Evolutionary conservation across 2,888 invertebrate genomes (phyloP).

Genomic region (Torymus auratus): DNA sequence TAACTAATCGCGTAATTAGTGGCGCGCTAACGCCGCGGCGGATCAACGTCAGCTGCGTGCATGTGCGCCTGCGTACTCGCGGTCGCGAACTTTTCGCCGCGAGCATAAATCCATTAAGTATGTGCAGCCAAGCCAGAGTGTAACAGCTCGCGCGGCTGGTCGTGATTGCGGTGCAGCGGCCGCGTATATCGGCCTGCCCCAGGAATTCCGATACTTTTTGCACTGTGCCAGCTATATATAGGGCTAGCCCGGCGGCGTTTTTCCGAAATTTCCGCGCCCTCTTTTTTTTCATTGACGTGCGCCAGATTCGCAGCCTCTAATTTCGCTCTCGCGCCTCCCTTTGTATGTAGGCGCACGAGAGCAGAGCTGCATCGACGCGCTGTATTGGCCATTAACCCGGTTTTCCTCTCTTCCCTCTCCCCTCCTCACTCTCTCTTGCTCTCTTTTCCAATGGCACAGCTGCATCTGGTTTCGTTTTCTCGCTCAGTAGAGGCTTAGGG

Average conservation of each 20-base stretch:
- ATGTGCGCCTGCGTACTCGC: neutral
- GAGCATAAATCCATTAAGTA: slow-evolving; percentile 21
- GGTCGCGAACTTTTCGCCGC: neutral
- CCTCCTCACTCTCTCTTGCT: too few relatives aligned
- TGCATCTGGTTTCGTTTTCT: slow-evolving; percentile 1
- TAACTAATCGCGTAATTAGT: slow-evolving; percentile 58
- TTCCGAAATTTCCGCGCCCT: neutral
- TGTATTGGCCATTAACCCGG: slow-evolving; percentile 30
- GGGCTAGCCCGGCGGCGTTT: neutral
- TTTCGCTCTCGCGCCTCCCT: neutral
- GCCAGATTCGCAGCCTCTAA: neutral
- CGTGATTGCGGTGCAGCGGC: neutral
- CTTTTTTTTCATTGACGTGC: neutral
- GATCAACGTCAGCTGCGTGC: slow-evolving; percentile 42
- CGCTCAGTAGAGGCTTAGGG: neutral
- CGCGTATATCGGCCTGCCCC: neutral
- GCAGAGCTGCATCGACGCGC: too few relatives aligned
- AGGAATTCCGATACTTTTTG: too few relatives aligned
- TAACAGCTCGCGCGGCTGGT: neutral
- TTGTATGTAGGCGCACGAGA: too few relatives aligned
- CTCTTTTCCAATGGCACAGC: neutral
- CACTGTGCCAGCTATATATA: too few relatives aligned
- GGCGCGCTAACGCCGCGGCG: neutral
- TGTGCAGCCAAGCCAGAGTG: neutral
- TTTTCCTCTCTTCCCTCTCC: neutral